Base-by-base conservation (phyloP, 2,888 invertebrate species). In the Lycophotia porphyrea region DNA sequence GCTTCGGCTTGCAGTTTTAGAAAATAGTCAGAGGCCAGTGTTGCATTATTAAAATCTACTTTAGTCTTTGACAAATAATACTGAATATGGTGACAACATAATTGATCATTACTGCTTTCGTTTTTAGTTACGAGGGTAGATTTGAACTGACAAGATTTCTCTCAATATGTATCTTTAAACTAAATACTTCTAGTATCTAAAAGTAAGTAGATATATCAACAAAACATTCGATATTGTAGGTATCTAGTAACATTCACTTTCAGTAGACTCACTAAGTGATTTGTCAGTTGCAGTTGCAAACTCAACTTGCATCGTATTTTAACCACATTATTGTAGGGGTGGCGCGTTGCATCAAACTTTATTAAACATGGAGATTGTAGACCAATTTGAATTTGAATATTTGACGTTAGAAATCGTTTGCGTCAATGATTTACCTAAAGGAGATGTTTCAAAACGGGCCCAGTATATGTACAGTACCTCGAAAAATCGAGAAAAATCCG, bases 281-380 rank as follows among this genome's bases (percentile, higher is more conserved):
- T 84, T 85, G 78, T 82, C 71, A 77, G 76, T 72, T 63, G 34
- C 58, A 60, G 76, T 74, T 65, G 24, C 52, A 52, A 76, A 80
- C 65, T 61, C 64, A 71, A 75, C 74, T 75, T 71, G 72, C 73
- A 34, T 71, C 74, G 80, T 73, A 65, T 86, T 84, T 77, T 63
- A 86, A 63, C 65, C 61, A 70, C 74, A 74, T 74, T 86, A 47
- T 21, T 0, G 0, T 60, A 84, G 84, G 84, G 84, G 13, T 83
- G 84, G 27, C 63, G 21, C 63, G n/a, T n/a, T 42, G 55, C 18
- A 13, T 55, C 36, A 39, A 70, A 52, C 15, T 63, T 63, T 39
- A 34, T 39, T 63, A 39, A n/a, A n/a, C 1, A 36, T n/a, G 13
- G 7, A 21, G 24, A 61, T 24, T 61, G 13, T 31, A 58, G 27